Base-by-base conservation (phyloP, 2,113 vertebrate genomes). In the Stercorarius parasiticus region DNA sequence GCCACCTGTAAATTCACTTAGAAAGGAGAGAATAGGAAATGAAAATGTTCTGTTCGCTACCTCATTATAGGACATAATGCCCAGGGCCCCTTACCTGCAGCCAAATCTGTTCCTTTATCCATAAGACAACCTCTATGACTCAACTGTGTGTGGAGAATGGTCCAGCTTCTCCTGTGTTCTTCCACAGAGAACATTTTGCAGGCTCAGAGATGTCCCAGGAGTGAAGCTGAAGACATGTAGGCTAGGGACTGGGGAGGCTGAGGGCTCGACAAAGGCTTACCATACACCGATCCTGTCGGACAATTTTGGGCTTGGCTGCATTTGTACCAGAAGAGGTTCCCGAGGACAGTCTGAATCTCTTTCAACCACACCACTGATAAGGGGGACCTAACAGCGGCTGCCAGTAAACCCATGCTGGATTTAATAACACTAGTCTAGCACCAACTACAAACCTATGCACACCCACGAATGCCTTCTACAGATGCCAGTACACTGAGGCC, bases 1-100 rank as follows among this genome's bases (percentile, higher is more conserved):
- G 65, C n/a, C 34, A 70, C 78, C 84, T 84, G 80, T 53, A 84
- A 88, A 88, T 90, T 88, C 49, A 72, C 50, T 90, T 56, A 26
- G 10, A 45, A 73, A 81, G 43, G 26, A 53, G 14, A 21, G 20
- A 52, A 12, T 3, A 87, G 56, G 17, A 78, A 52, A 83, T 62
- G 7, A 64, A 90, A 90, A 36, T 40, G 13, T n/a, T 86, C 58
- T 50, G 38, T 73, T 92, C 4, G 1, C 15, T 42, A 10, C 43
- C 29, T 83, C 32, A 15, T 29, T 80, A 38, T 8, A 79, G 32
- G 30, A 52, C 34, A 34, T 15, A 50, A 65, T 34, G 40, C 36
- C 62, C 53, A 62, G 45, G 40, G 27, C 45, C 58, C 25, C 25
- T 56, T 65, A 49, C 21, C 58, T 40, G 27, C 59, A 69, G 45